Evolutionary conservation across 2,888 invertebrate species (phyloP).

Genomic region (Podotricha telesiphe): DNA sequence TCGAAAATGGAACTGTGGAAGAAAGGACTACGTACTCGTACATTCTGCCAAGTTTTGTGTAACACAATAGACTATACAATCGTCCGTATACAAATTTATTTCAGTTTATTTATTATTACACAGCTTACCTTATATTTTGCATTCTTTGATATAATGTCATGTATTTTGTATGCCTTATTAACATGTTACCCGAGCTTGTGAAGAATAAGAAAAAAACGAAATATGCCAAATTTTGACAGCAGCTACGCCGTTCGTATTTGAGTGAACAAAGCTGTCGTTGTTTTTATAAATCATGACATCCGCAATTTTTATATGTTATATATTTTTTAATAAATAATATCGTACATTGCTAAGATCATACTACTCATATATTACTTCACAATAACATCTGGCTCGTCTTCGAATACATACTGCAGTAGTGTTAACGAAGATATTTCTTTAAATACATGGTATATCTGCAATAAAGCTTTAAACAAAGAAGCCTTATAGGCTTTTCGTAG

Average conservation of each 20-base stretch:
- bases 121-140: constrained; percentile 28
- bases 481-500: no score
- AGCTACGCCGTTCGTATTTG: background rate
- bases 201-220: background rate
- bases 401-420: no score
- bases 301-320: background rate
- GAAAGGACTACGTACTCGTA: constrained; percentile 55
- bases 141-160: constrained; percentile 35
- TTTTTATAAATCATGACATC: background rate
- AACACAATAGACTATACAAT: constrained; percentile 34
- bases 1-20: constrained; percentile 60
- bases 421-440: no score
- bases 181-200: constrained; percentile 1
- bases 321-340: background rate
- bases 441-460: no score
- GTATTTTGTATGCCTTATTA: constrained; percentile 20
- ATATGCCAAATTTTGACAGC: constrained; percentile 4
- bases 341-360: no score
- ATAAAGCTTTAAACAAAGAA: no score
- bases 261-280: background rate
- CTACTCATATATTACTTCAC: no score
- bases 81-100: constrained; percentile 36
- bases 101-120: constrained; percentile 37
- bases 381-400: no score
- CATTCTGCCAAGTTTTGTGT: constrained; percentile 56